Evolutionary conservation across 2,797 vertebrate species (phyloP).

Genomic region (Heterohyrax brucei): DNA sequence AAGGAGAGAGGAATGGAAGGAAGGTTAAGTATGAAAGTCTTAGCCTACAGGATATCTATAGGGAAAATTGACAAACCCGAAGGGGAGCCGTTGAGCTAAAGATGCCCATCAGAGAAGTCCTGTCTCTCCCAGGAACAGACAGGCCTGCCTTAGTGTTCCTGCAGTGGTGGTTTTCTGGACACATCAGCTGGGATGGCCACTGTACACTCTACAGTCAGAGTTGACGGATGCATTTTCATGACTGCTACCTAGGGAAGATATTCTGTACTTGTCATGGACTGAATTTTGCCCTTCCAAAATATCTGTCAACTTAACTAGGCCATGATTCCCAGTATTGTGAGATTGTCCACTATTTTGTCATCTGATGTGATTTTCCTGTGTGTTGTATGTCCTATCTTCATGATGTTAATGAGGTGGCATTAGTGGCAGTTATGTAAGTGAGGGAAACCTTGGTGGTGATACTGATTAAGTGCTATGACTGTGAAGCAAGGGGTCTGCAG

Average conservation of each 20-base stretch:
- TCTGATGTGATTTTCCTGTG: too few species aligned
- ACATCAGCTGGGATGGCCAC: not conserved
- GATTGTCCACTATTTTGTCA: too few species aligned
- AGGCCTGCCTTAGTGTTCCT: not conserved
- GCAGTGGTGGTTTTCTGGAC: not conserved
- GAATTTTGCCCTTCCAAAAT: too few species aligned
- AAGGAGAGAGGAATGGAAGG: not conserved
- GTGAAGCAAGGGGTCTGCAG: too few species aligned
- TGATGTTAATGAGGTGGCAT: too few species aligned
- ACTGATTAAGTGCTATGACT: too few species aligned
- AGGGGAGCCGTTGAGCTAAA: not conserved
- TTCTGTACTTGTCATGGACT: not conserved
- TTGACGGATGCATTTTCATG: not conserved
- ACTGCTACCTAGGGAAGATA: not conserved
- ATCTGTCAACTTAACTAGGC: too few species aligned
- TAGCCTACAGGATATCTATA: too few species aligned
- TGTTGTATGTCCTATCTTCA: too few species aligned
- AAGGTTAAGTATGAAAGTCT: not conserved
- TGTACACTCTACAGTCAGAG: not conserved
- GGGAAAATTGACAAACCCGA: not conserved
- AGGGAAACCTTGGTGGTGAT: too few species aligned
- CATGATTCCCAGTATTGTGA: too few species aligned
- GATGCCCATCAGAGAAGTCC: not conserved
- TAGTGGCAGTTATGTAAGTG: too few species aligned
- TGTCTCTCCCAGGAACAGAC: not conserved